Base-by-base conservation (phyloP, 2,888 invertebrate species). In the Lacanobia wlatinum region DNA sequence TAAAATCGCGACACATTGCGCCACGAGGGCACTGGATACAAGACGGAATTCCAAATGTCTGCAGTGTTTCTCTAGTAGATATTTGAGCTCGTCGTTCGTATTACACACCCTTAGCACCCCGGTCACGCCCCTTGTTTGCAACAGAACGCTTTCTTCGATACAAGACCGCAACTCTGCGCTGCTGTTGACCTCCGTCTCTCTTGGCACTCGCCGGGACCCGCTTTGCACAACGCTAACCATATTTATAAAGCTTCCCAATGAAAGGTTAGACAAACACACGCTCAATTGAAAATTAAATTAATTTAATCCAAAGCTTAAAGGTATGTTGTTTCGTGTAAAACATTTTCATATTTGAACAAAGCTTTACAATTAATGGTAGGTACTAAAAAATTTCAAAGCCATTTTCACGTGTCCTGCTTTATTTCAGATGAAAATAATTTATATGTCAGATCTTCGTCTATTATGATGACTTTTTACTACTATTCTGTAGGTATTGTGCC, bases 1-100 rank as follows among this genome's bases (percentile, higher is more conserved):
- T 83, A 84, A 87, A 88, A 88, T 85, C 83, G 84, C 69, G 78
- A 82, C 86, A 84, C 76, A 87, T 83, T 73, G 77, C 55, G 67
- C 52, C 56, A 59, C 52, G 40, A 43, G 21, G 59, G 8, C 58
- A 56, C 40, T 38, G 56, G 55, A 58, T 78, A 50, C n/a, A 56
- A 72, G 50, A 73, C 75, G 82, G 74, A 80, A 84, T 83, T 79
- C 58, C 43, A 78, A 86, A 84, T 70, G 75, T 70, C 74, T 83
- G 70, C 81, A 82, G 74, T 70, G 72, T 75, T 70, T 78, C 70
- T 70, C 68, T 62, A 70, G 62, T 63, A 62, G 60, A 70, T 82
- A 77, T 79, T 82, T 76, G 60, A 59, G 46, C 65, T 50, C 1
- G 23, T 64, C 70, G 64, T 70, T 66, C 58, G 58, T 40, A 52